These are phyloP conservation scores for Dysmachus trigonus DNA, from an alignment of 2,888 invertebrate species.

Conservation along the genomic window DNA sequence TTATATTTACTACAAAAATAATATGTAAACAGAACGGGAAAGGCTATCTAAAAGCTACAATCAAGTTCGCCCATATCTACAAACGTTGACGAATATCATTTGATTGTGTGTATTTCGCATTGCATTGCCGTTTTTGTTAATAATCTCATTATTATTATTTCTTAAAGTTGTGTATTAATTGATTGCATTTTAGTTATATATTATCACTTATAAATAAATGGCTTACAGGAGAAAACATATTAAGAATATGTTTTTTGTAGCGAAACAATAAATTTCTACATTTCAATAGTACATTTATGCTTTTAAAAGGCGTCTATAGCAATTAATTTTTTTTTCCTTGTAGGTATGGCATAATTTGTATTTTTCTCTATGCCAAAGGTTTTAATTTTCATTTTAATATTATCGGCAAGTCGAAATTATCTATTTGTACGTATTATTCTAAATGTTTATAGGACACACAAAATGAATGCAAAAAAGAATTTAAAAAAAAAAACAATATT, in stretches of 20 bases:
- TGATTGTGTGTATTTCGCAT: background rate
- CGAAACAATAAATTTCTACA: background rate
- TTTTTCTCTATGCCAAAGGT: conserved; percentile 23
- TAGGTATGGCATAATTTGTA: background rate
- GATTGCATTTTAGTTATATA: conserved; percentile 34
- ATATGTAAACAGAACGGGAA: background rate
- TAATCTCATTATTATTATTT: conserved; percentile 30
- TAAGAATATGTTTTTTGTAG: conserved; percentile 31
- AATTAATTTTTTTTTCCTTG: background rate
- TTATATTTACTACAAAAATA: background rate
- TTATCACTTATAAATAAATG: conserved; percentile 14
- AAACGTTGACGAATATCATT: conserved; percentile 25
- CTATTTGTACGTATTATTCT: conserved; percentile 37
- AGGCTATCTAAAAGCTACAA: background rate
- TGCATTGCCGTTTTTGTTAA: background rate
- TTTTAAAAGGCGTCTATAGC: conserved; percentile 36
- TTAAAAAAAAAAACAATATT: conserved; percentile 28
- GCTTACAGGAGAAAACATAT: conserved; percentile 11
- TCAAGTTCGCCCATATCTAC: background rate
- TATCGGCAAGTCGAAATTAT: conserved; percentile 26
- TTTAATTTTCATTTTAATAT: background rate
- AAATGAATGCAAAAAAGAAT: background rate
- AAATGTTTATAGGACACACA: conserved; percentile 22
- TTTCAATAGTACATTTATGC: conserved; percentile 20
- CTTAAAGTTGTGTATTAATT: conserved; percentile 24